Percentiles rank a stretch among this genome's conserved stretches.
Conservation (phyloP, 2,113 vertebrate genomes). For the Aldabrachelys gigantea region DNA sequence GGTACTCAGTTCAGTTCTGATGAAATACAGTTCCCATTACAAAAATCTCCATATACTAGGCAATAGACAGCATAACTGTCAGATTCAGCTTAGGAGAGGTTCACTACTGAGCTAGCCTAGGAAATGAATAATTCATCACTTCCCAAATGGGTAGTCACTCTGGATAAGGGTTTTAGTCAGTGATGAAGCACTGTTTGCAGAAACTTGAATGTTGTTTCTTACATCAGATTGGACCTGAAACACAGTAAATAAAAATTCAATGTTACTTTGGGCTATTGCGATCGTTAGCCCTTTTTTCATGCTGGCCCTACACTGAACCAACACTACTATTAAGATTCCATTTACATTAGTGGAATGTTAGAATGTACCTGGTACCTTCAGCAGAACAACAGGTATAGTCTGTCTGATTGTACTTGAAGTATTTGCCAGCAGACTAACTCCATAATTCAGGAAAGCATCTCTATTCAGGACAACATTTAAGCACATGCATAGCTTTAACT, state of each 20-base stretch:
- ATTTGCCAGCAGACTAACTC: not conserved
- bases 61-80: not conserved
- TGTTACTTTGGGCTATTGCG: not conserved
- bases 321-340: not conserved
- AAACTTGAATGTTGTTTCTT: not conserved
- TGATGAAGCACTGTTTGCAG: not conserved
- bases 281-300: not conserved
- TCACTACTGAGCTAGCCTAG: not conserved
- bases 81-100: not conserved
- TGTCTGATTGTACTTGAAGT: not conserved
- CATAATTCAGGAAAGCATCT: not conserved
- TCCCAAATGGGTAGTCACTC: not conserved
- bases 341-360: not conserved
- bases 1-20: not conserved
- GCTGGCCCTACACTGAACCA: not conserved
- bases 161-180: not conserved
- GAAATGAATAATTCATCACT: not conserved
- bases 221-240: not conserved
- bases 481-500: not conserved
- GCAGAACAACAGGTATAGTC: not conserved
- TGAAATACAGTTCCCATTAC: not conserved
- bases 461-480: not conserved
- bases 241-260: not conserved
- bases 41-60: not conserved
- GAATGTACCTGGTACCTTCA: accelerated